These are phyloP conservation scores for Apodemia hepburni DNA, from an alignment of 2,888 invertebrate genomes.

Conservation along the genomic window DNA sequence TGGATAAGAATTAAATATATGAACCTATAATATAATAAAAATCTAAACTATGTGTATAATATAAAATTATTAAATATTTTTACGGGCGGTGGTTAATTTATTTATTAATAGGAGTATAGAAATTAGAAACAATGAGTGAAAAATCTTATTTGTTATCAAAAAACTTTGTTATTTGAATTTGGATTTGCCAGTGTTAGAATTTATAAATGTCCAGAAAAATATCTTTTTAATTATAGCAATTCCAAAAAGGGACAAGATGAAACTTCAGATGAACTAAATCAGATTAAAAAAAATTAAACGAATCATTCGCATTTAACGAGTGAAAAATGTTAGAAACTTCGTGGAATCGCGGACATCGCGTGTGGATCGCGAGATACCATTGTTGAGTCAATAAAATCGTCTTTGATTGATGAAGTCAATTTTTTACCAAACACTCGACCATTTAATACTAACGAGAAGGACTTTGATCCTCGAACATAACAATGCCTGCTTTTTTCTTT, in stretches of 20 bases:
- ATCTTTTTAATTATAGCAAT: neutral
- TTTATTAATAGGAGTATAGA: no score
- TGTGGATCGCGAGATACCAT: slow-evolving; percentile 57
- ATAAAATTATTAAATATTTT: no score
- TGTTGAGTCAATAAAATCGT: slow-evolving; percentile 69
- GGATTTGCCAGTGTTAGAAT: no score
- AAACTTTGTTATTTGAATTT: no score
- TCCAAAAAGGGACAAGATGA: neutral
- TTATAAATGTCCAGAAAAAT: neutral
- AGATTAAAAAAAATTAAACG: slow-evolving; percentile 31
- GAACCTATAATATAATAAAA: no score
- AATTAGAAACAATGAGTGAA: no score
- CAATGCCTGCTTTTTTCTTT: slow-evolving; percentile 69
- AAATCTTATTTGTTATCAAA: no score
- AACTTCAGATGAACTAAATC: slow-evolving; percentile 13
- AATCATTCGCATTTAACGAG: slow-evolving; percentile 59
- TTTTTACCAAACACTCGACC: slow-evolving; percentile 60
- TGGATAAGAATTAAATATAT: no score
- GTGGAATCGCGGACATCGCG: slow-evolving; percentile 59
- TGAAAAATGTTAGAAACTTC: slow-evolving; percentile 62
- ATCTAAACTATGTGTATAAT: no score
- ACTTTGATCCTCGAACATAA: slow-evolving; percentile 55
- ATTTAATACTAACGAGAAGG: slow-evolving; percentile 58
- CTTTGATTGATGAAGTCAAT: slow-evolving; percentile 73
- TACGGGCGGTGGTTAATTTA: no score